Evolutionary conservation across 2,888 invertebrate genomes (phyloP), one percentile per base, ranked within the genome.

Genomic region (Eilema griseolum): DNA sequence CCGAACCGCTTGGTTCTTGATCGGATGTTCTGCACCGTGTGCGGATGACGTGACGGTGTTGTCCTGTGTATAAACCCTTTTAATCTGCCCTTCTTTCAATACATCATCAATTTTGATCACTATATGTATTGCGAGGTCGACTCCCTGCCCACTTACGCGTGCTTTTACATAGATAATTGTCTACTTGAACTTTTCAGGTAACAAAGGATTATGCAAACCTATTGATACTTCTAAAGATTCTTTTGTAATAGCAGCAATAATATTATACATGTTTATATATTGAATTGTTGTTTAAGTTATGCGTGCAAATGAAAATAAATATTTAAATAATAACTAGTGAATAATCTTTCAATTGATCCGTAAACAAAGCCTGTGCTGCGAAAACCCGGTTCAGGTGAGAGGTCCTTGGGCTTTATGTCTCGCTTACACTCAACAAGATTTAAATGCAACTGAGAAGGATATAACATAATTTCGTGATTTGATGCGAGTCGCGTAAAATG

Each of bases 401-500:
- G 76, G 81, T 83, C 76, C 76, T 77, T 67, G 63, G 71, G 62
- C 37, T 70, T 79, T 70, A 68, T 57, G 69, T 83, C 81, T 82
- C 81, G 74, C 71, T 82, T 74, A 64, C 74, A 67, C 81, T 20
- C 67, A 59, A 60, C 63, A 64, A 70, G 73, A 68, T 77, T 74
- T 64, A 66, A 75, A 81, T 75, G 81, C 68, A 73, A 64, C 74
- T 85, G 88, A 90, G 71, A 86, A 87, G 88, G 90, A 90, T 86
- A 83, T 85, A 83, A 85, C 74, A 83, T 85, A 85, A 90, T 88
- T 89, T 86, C 74, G 85, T 86, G 86, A 89, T 89, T 88, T 88
- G 78, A 86, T 85, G 78, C 81, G 79, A 88, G 88, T 86, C 85
- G 89, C 83, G 86, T 89, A 87, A 88, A 88, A 80, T 85, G 81